These are phyloP conservation scores for Meloidogyne chitwoodi DNA, from an alignment of 1,140 invertebrate genomes.

Conservation along the genomic window DNA sequence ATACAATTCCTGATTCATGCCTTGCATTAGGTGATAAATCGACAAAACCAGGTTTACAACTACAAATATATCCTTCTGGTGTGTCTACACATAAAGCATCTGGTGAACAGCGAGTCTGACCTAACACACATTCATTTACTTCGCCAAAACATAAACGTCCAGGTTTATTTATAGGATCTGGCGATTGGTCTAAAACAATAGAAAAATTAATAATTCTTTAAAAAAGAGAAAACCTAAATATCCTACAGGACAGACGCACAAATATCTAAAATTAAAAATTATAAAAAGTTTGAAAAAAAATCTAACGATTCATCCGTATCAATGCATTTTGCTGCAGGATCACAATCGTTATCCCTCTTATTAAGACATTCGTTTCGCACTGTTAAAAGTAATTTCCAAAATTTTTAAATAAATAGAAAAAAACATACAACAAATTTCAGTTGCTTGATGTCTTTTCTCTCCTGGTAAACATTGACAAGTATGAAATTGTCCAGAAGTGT, in stretches of 20 bases:
- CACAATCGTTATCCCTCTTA: slow-evolving; percentile 53
- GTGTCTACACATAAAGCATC: slow-evolving; percentile 61
- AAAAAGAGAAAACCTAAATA: slow-evolving; percentile 18
- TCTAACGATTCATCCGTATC: slow-evolving; percentile 52
- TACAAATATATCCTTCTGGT: slow-evolving; percentile 58
- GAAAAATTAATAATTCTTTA: neutral
- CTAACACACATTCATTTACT: slow-evolving; percentile 53
- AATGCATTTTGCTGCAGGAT: slow-evolving; percentile 51
- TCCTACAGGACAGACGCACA: slow-evolving; percentile 53
- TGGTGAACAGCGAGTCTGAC: slow-evolving; percentile 54
- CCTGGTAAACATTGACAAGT: slow-evolving; percentile 52
- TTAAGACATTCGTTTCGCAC: slow-evolving; percentile 53
- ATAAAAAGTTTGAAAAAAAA: neutral
- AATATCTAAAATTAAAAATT: slow-evolving; percentile 21
- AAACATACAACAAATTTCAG: slow-evolving; percentile 55
- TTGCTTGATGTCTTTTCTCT: slow-evolving; percentile 54
- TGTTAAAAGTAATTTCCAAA: slow-evolving; percentile 18
- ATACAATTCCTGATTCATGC: slow-evolving; percentile 48
- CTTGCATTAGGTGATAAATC: slow-evolving; percentile 58
- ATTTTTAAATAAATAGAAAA: neutral
- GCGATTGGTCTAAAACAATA: slow-evolving; percentile 41
- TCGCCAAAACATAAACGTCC: slow-evolving; percentile 52
- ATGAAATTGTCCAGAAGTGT: slow-evolving; percentile 53
- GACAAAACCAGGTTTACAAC: slow-evolving; percentile 61
- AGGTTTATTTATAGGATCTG: slow-evolving; percentile 50